phyloP scores from a whole-genome alignment of 1,140 invertebrate species.

The Sycophila sp. region DNA sequence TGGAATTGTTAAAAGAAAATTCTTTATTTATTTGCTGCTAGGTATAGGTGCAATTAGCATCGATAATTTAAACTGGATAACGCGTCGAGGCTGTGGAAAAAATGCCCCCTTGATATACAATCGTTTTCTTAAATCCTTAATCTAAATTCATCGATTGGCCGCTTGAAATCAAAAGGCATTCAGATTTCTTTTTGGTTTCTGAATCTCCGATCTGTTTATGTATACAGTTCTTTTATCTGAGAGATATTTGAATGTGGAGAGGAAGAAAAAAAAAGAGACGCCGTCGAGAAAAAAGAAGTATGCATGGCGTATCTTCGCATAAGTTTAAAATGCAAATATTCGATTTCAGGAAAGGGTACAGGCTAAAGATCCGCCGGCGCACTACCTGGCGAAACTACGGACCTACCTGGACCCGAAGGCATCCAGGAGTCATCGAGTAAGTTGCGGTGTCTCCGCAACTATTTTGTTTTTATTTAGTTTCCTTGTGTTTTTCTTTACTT shows the following conservation, averaged over 20 bases:
- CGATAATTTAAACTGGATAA: no score
- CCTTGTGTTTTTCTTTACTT: background rate
- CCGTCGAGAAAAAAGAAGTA: background rate
- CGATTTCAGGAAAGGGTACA: slow-evolving; percentile 90
- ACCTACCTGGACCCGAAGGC: slow-evolving; percentile 97
- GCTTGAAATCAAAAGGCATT: background rate
- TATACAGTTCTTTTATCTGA: background rate
- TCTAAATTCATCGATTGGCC: background rate
- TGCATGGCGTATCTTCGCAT: background rate
- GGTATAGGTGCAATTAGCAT: no score
- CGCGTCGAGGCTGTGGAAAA: background rate
- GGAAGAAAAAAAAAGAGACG: no score
- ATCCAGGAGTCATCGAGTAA: slow-evolving; percentile 91
- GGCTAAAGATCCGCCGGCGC: slow-evolving; percentile 94
- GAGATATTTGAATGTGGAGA: background rate
- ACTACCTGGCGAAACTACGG: slow-evolving; percentile 92
- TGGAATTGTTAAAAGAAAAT: no score
- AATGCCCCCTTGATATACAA: background rate
- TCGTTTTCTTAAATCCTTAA: no score
- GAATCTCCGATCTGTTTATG: background rate
- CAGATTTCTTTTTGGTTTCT: background rate
- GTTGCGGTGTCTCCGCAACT: slow-evolving; percentile 52
- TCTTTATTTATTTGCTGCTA: no score
- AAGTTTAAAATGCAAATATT: slow-evolving; percentile 31
- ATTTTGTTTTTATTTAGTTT: background rate